Conservation (phyloP, 1,140 invertebrate genomes). For the Cyphomyrmex costatus region DNA sequence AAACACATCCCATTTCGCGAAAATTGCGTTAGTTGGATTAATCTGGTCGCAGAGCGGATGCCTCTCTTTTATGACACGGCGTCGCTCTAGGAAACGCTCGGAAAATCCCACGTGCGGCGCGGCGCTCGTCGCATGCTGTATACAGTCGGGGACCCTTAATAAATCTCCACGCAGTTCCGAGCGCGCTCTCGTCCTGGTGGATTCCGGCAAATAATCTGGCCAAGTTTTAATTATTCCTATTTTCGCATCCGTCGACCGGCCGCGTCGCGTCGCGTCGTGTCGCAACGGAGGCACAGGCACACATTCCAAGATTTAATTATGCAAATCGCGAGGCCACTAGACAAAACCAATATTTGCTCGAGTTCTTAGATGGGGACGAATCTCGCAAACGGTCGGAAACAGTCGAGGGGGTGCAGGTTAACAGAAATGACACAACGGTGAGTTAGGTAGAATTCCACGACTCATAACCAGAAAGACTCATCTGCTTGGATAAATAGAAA, state of each 20-base stretch:
- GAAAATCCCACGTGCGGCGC: constrained; percentile 68
- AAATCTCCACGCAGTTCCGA: constrained; percentile 68
- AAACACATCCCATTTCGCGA: constrained; percentile 66
- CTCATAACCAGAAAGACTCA: constrained; percentile 78
- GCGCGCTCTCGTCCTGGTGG: constrained; percentile 49
- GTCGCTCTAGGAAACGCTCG: constrained; percentile 68
- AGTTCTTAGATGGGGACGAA: constrained; percentile 75
- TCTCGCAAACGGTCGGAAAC: constrained; percentile 39
- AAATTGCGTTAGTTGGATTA: constrained; percentile 72
- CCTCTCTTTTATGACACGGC: constrained; percentile 64
- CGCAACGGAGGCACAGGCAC: constrained; percentile 32
- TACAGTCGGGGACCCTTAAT: constrained; percentile 73
- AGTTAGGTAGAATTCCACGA: constrained; percentile 72
- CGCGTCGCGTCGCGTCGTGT: constrained; percentile 44
- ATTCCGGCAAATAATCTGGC: constrained; percentile 77
- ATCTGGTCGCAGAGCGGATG: constrained; percentile 71
- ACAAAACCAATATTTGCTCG: constrained; percentile 83
- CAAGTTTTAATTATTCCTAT: constrained; percentile 80
- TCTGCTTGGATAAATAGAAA: constrained; percentile 78
- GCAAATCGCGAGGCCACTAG: constrained; percentile 80
- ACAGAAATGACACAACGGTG: constrained; percentile 50
- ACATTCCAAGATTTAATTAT: constrained; percentile 79
- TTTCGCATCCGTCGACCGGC: constrained; percentile 73
- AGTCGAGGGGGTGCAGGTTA: constrained; percentile 34
- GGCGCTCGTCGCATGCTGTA: constrained; percentile 61